Evolutionary conservation across 2,113 vertebrate species (phyloP), one percentile per base, ranked within the genome.

Genomic region (Motacilla tschutschensis): DNA sequence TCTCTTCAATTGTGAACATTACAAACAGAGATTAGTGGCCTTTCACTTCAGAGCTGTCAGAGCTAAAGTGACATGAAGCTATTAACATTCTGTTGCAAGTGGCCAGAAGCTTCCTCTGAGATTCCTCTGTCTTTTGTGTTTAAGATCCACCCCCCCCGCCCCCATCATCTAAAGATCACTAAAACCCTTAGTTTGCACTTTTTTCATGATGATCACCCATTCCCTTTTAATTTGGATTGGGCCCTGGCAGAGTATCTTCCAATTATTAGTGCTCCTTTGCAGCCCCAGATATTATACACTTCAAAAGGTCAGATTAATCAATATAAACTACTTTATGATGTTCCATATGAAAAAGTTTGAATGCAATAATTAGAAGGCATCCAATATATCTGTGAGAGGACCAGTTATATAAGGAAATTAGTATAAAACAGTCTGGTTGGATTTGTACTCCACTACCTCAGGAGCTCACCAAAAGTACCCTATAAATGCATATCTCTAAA

Each of bases 31-130:
- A 97, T 97, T 96, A 97, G 94, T 69, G 94, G 93, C 85, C 96
- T 97, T 96, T 97, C 96, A 96, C 96, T 98, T 96, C 78, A 89
- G 94, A 95, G 93, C 96, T 98, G 98, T 98, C 98, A 97, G 95
- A 95, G 88, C 91, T 95, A 94, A 97, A 97, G 95, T 97, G 97
- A 97, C 94, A 96, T 63, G 86, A 84, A 96, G 96, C 97, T 97
- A 98, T 98, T 98, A 98, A 97, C 97, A 96, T 98, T 98, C 97
- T 98, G 85, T 95, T 97, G 91, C 97, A 97, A 97, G 97, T 96
- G 94, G 93, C 64, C 94, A 94, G 94, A 95, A 94, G 75, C 95
- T 95, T 95, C 95, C 91, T 93, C 90, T 94, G 92, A 91, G 75
- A 51, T 73, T 51, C 41, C n/a, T 41, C 15, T 19, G 51, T 38